Conservation (phyloP, 2,113 vertebrate species). For the Drymodes brunneopygia region DNA sequence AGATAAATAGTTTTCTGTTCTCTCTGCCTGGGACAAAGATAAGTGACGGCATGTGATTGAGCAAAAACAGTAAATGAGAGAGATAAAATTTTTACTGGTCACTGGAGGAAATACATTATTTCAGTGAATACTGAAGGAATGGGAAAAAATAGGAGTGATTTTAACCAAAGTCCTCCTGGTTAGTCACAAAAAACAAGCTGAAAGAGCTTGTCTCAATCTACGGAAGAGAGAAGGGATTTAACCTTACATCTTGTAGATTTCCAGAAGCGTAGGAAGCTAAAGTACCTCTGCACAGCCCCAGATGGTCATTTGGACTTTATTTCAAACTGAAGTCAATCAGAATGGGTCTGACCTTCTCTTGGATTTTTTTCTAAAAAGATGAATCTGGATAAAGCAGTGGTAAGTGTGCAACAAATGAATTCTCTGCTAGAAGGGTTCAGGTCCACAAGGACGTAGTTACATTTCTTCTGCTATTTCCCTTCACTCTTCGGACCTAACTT, state of each 20-base stretch:
- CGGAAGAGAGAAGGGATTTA: background rate
- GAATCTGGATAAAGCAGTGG: background rate
- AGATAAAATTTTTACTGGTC: background rate
- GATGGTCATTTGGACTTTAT: background rate
- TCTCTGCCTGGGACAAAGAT: background rate
- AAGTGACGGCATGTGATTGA: background rate
- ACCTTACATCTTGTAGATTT: background rate
- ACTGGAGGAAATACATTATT: background rate
- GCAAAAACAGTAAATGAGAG: background rate
- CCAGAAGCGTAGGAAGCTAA: background rate
- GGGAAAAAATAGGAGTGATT: background rate
- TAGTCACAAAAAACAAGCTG: background rate
- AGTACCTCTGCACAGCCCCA: background rate
- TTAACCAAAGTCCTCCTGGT: background rate
- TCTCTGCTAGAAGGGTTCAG: background rate
- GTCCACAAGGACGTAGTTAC: background rate
- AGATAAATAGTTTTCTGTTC: background rate
- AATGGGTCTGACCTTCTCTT: background rate
- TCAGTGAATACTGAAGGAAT: background rate
- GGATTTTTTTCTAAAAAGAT: background rate
- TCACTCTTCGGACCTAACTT: background rate
- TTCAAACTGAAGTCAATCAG: background rate
- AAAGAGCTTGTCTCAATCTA: background rate
- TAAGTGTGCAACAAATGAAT: background rate
- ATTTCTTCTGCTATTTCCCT: background rate